A percentile compares a stretch with the other conserved stretches of the same genome.
phyloP scores from a whole-genome alignment of 2,888 invertebrate genomes.

The Mythimna ferrago region DNA sequence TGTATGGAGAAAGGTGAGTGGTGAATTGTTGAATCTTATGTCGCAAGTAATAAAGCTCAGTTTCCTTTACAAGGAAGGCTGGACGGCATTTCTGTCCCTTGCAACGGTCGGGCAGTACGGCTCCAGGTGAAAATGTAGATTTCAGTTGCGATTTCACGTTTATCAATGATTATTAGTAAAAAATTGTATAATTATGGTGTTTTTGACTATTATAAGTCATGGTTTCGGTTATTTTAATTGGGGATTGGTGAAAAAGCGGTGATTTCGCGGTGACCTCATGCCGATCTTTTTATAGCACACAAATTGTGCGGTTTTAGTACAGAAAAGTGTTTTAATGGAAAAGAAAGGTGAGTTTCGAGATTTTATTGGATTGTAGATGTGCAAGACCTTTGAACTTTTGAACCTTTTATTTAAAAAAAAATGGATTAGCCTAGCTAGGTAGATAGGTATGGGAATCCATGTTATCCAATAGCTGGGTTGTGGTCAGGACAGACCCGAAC shows the following conservation, averaged over 20 bases:
- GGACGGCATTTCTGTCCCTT: conserved; percentile 39
- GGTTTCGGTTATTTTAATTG: conserved; percentile 27
- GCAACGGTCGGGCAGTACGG: conserved; percentile 35
- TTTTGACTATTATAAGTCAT: conserved; percentile 1
- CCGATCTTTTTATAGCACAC: conserved; percentile 37
- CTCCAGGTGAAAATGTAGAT: conserved; percentile 66
- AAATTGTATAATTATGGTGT: conserved; percentile 42
- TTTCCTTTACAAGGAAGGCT: conserved; percentile 29
- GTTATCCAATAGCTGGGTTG: not conserved
- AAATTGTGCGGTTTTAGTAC: conserved; percentile 22
- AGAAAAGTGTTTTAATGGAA: conserved; percentile 23
- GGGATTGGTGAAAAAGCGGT: conserved; percentile 25
- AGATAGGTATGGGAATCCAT: not conserved
- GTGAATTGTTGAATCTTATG: conserved; percentile 39
- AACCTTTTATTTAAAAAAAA: too few species aligned
- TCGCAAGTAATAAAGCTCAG: not conserved
- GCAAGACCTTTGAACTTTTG: too few species aligned
- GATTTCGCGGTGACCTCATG: conserved; percentile 37
- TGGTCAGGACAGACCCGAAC: not conserved
- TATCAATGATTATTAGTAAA: conserved; percentile 46
- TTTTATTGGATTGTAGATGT: not conserved
- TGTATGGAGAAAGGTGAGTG: conserved; percentile 21
- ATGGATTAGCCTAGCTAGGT: not conserved
- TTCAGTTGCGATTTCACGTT: conserved; percentile 40
- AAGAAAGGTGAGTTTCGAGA: conserved; percentile 28